These are phyloP conservation scores for Holacanthus passer DNA, from an alignment of 2,113 vertebrate species.

Conservation along the genomic window DNA sequence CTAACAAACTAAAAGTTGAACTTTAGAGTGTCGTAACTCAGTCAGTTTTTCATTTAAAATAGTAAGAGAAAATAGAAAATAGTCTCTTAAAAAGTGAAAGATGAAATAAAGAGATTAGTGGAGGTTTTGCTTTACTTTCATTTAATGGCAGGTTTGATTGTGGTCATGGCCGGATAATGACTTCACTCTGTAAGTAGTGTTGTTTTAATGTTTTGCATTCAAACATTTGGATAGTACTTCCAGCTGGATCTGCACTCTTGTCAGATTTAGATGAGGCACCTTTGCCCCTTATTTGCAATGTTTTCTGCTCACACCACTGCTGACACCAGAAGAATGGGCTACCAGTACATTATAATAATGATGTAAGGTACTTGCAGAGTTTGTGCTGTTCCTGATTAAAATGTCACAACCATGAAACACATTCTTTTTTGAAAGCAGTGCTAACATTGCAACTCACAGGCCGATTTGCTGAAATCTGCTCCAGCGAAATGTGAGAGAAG, in stretches of 20 bases:
- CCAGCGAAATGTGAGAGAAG: neutral
- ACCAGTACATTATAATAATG: neutral
- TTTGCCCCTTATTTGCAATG: neutral
- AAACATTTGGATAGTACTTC: neutral
- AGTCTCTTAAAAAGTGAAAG: neutral
- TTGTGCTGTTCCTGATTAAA: neutral
- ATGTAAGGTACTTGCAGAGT: neutral
- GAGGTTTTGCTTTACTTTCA: neutral
- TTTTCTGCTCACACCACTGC: neutral
- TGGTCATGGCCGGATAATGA: neutral
- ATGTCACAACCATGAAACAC: neutral
- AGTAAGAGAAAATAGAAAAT: too few relatives aligned
- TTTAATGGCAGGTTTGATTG: neutral
- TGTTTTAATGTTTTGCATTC: neutral
- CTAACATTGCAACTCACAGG: neutral
- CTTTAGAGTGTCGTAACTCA: neutral
- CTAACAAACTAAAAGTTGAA: slow-evolving; percentile 4
- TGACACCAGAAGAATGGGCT: neutral
- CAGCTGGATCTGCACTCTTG: neutral
- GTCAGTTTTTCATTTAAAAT: neutral
- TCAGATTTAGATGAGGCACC: neutral
- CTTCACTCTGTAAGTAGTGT: neutral
- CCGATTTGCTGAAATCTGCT: neutral
- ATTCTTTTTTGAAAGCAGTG: neutral
- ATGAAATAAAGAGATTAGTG: neutral